These are phyloP conservation scores for Pantherophis vulpinus DNA, from an alignment of 2,797 vertebrate species.

Conservation along the genomic window DNA sequence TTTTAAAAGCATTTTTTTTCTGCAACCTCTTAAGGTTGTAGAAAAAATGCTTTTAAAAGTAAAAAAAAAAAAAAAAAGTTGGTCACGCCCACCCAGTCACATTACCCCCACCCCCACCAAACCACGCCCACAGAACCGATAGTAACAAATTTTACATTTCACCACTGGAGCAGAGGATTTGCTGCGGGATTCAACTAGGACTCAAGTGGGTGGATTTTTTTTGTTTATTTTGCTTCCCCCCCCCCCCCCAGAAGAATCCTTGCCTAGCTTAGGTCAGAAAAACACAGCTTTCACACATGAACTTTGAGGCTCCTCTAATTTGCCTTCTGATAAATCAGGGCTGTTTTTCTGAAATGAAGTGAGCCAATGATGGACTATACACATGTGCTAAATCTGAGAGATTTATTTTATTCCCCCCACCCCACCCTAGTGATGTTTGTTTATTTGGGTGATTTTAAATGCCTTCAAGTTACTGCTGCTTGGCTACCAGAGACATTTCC, in stretches of 20 bases:
- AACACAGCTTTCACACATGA: background rate
- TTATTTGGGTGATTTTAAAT: conserved; percentile 38
- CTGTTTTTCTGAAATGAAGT: background rate
- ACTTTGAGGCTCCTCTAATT: background rate
- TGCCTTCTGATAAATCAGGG: background rate
- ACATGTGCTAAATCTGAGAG: too few relatives aligned
- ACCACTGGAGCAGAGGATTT: background rate
- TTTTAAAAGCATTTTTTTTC: too few relatives aligned
- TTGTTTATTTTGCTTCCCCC: too few relatives aligned
- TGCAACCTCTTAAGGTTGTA: too few relatives aligned
- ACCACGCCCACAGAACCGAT: too few relatives aligned
- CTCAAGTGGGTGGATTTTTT: background rate
- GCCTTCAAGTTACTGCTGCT: conserved; percentile 25
- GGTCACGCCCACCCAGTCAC: too few relatives aligned
- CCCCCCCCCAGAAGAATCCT: background rate
- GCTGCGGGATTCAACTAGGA: background rate
- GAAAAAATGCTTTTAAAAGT: too few relatives aligned
- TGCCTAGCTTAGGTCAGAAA: background rate
- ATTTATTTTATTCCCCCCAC: background rate
- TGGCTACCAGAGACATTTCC: conserved; percentile 28
- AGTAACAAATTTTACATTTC: too few relatives aligned
- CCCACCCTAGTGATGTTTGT: background rate
- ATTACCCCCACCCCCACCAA: too few relatives aligned
- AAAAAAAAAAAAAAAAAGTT: too few relatives aligned
- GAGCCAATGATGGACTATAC: background rate